A percentile compares a stretch with the other conserved stretches of the same genome.
Conservation (phyloP, 1,140 invertebrate species). For the Microplitis mediator region DNA sequence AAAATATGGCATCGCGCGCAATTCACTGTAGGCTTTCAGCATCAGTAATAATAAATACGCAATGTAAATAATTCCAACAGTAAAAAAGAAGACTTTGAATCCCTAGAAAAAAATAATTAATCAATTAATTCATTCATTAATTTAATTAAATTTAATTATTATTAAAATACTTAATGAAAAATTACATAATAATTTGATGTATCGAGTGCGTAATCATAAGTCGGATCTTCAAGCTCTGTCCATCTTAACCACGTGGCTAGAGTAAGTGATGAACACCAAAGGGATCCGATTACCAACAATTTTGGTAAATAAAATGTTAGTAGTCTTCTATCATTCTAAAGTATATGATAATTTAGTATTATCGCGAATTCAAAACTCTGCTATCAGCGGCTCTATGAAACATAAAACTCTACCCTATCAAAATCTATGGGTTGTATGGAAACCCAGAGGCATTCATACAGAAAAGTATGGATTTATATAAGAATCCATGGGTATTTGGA, state of each 20-base stretch:
- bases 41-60: conserved; percentile 84
- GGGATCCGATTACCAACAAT: conserved; percentile 81
- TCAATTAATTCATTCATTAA: conserved; percentile 1
- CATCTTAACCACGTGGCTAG: conserved; percentile 89
- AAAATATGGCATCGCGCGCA: conserved; percentile 96
- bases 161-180: neutral
- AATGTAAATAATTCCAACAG: conserved; percentile 82
- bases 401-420: too few relatives aligned
- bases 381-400: too few relatives aligned
- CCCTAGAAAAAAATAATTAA: conserved; percentile 66
- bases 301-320: conserved; percentile 91
- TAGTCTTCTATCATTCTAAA: conserved; percentile 83
- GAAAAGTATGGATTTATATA: too few relatives aligned
- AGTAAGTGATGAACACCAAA: conserved; percentile 87
- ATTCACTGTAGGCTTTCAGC: conserved; percentile 89
- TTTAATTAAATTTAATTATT: neutral
- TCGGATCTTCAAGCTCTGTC: conserved; percentile 88
- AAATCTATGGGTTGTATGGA: too few relatives aligned
- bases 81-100: conserved; percentile 88
- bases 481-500: too few relatives aligned
- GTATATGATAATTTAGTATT: conserved; percentile 16
- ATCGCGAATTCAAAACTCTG: neutral
- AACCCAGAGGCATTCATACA: too few relatives aligned
- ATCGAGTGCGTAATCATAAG: conserved; percentile 89
- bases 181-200: conserved; percentile 87